A percentile compares a stretch with the other conserved stretches of the same genome.
These are phyloP conservation scores for Calosoma granatense DNA, from an alignment of 1,140 invertebrate genomes.

Conservation along the genomic window DNA sequence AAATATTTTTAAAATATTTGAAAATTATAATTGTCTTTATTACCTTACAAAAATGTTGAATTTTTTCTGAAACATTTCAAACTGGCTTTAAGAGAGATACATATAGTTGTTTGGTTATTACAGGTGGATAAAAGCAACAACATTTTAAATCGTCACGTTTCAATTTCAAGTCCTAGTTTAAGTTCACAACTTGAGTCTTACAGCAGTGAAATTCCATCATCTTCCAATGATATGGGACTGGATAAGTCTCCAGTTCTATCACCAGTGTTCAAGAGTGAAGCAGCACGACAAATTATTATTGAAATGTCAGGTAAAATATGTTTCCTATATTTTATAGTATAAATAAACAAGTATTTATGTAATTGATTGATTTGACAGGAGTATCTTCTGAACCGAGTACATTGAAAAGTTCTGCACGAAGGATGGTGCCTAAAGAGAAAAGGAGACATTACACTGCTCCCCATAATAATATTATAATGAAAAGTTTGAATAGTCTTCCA, in stretches of 20 bases:
- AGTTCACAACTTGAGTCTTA: conserved; percentile 16
- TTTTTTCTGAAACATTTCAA: no score
- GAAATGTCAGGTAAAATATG: conserved; percentile 56
- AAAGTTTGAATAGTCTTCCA: conserved; percentile 26
- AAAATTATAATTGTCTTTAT: no score
- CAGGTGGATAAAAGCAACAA: conserved; percentile 12
- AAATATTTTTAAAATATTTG: no score
- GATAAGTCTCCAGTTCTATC: conserved; percentile 31
- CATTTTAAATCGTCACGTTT: conserved; percentile 18
- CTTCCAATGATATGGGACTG: conserved; percentile 16
- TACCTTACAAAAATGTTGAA: no score
- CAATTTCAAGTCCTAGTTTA: conserved; percentile 23
- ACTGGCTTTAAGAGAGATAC: no score
- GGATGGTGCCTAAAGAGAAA: conserved; percentile 67
- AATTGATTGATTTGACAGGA: no score
- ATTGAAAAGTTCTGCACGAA: conserved; percentile 14
- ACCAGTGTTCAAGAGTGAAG: conserved; percentile 74
- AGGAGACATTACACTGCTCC: conserved; percentile 81
- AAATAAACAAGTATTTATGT: no score
- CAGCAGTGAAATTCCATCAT: conserved; percentile 12
- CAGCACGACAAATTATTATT: conserved; percentile 72
- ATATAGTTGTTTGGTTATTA: neutral
- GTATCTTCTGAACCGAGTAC: neutral
- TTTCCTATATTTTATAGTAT: conserved; percentile 14
- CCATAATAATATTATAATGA: conserved; percentile 35